These are phyloP conservation scores for Pangasianodon hypophthalmus DNA, from an alignment of 2,113 vertebrate species.

Conservation along the genomic window DNA sequence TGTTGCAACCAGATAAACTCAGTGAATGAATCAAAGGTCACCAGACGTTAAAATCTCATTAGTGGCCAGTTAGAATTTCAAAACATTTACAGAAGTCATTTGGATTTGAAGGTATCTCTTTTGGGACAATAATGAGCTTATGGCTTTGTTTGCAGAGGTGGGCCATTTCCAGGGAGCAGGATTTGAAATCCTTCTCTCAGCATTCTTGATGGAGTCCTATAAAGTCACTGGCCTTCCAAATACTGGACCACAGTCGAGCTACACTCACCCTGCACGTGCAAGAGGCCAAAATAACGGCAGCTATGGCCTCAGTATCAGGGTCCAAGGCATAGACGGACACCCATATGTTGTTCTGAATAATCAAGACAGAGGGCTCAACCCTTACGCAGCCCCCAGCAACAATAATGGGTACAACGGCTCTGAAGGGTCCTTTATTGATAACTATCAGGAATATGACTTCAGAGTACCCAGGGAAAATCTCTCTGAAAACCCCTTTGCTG, in stretches of 20 bases:
- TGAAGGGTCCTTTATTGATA: conserved; percentile 68
- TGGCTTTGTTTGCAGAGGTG: conserved; percentile 68
- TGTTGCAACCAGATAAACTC: conserved; percentile 39
- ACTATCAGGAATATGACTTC: conserved; percentile 70
- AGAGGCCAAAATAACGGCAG: conserved; percentile 75
- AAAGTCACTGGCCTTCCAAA: conserved; percentile 75
- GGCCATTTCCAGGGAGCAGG: conserved; percentile 65
- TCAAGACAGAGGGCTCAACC: conserved; percentile 76
- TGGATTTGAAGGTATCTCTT: conserved; percentile 55
- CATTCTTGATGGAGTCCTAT: conserved; percentile 86
- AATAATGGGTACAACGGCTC: conserved; percentile 70
- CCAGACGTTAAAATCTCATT: conserved; percentile 42
- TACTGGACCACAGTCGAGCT: conserved; percentile 75
- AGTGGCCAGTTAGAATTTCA: conserved; percentile 24
- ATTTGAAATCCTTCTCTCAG: conserved; percentile 68
- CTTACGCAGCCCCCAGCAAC: conserved; percentile 67
- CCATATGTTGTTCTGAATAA: conserved; percentile 97
- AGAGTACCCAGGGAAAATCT: conserved; percentile 62
- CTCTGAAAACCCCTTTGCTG: conserved; percentile 74
- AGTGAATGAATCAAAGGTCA: conserved; percentile 49
- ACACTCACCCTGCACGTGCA: conserved; percentile 63
- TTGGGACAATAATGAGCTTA: conserved; percentile 56
- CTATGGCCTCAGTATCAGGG: conserved; percentile 94
- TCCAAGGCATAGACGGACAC: conserved; percentile 95
- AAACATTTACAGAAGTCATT: conserved; percentile 46